These are phyloP conservation scores for Conger conger DNA, from an alignment of 2,113 vertebrate genomes.

Conservation along the genomic window DNA sequence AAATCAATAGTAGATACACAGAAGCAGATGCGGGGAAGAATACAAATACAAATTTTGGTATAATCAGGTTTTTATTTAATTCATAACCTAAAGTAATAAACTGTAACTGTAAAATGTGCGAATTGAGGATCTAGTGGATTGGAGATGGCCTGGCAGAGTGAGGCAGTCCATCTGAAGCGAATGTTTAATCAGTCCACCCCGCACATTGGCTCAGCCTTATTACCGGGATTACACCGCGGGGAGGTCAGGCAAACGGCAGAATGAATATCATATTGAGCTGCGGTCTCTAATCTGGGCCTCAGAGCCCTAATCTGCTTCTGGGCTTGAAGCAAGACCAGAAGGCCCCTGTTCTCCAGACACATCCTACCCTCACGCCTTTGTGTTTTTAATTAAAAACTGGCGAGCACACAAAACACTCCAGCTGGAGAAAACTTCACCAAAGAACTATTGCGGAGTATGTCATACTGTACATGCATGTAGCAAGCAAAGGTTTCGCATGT, in stretches of 20 bases:
- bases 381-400: slow-evolving; percentile 18
- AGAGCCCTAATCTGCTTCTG: slow-evolving; percentile 17
- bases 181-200: not conserved
- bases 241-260: not conserved
- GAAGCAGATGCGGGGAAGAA: too few relatives aligned
- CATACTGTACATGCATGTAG: not conserved
- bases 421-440: not conserved
- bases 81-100: too few relatives aligned
- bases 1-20: too few relatives aligned
- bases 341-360: not conserved
- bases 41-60: too few relatives aligned
- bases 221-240: not conserved
- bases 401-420: not conserved
- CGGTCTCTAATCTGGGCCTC: not conserved
- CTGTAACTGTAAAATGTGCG: too few relatives aligned
- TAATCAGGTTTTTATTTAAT: too few relatives aligned
- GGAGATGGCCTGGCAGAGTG: not conserved
- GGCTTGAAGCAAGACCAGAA: not conserved
- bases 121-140: too few relatives aligned
- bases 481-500: not conserved
- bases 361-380: not conserved
- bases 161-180: not conserved
- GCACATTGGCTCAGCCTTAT: not conserved
- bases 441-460: not conserved
- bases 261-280: not conserved